Evolutionary conservation across 53 echinoderm and acorn worm genomes (phyloP).

Genomic region (Antedon mediterranea): DNA sequence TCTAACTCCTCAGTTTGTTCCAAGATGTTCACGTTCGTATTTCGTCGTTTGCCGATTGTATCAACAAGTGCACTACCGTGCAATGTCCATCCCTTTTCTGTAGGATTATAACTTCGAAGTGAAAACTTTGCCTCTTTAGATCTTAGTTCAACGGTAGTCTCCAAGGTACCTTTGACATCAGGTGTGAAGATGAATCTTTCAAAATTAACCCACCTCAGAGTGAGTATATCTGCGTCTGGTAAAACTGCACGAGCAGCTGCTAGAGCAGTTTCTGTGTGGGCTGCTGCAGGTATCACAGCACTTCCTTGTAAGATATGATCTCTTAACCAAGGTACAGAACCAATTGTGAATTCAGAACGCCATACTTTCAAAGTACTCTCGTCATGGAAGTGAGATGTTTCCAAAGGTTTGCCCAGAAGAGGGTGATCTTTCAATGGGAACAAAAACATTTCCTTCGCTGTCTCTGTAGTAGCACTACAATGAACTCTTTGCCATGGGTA

Average conservation of each 20-base stretch:
- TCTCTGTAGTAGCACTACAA: constrained; percentile 57
- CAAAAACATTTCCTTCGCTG: constrained; percentile 52
- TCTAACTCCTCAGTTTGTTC: constrained; percentile 55
- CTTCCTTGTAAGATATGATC: constrained; percentile 87
- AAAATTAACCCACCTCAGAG: constrained; percentile 65
- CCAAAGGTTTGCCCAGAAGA: constrained; percentile 62
- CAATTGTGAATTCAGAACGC: constrained; percentile 39
- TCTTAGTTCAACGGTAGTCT: constrained; percentile 49
- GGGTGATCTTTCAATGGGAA: constrained; percentile 73
- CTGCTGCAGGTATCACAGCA: constrained; percentile 86
- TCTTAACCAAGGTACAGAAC: constrained; percentile 70
- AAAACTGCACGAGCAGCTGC: constrained; percentile 49
- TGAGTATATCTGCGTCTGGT: constrained; percentile 31
- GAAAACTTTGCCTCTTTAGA: constrained; percentile 68
- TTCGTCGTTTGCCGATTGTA: constrained; percentile 36
- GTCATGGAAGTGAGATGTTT: constrained; percentile 52
- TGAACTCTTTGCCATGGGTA: constrained; percentile 90
- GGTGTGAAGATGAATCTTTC: constrained; percentile 81
- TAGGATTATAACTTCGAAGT: constrained; percentile 56
- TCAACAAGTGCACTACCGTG: constrained; percentile 74
- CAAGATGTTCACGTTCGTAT: constrained; percentile 43
- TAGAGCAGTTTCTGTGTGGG: constrained; percentile 61
- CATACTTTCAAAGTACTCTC: constrained; percentile 67
- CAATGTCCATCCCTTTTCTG: constrained; percentile 55
- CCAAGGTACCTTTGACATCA: constrained; percentile 48